Conservation (phyloP, 2,113 vertebrate species). For the Nematolebias whitei region DNA sequence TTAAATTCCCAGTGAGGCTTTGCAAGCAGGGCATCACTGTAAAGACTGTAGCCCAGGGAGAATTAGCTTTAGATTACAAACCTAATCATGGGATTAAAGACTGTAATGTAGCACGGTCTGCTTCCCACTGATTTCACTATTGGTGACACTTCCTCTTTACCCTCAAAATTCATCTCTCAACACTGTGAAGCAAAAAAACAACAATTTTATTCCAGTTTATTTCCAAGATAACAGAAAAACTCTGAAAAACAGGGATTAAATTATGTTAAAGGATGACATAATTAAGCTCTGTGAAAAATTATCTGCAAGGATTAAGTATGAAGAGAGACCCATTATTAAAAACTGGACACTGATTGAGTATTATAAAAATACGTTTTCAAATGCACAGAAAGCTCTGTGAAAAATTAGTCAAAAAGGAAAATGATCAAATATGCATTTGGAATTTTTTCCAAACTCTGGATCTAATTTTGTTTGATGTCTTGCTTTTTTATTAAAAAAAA, state of each 20-base stretch:
- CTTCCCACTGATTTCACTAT: conserved; percentile 27
- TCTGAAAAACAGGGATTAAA: background rate
- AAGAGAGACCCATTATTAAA: too few relatives aligned
- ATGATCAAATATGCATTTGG: conserved; percentile 14
- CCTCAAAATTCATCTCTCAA: background rate
- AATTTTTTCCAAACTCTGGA: background rate
- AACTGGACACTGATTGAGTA: too few relatives aligned
- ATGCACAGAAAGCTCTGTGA: background rate
- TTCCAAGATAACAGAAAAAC: too few relatives aligned
- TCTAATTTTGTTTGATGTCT: background rate
- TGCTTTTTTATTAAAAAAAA: background rate
- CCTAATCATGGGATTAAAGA: conserved; percentile 55
- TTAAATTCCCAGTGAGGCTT: conserved; percentile 31
- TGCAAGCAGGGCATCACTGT: conserved; percentile 16
- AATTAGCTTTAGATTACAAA: conserved; percentile 60
- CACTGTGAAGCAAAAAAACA: background rate
- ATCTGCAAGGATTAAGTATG: too few relatives aligned
- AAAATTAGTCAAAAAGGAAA: background rate
- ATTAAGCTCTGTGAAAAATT: background rate
- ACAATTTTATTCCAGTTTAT: background rate
- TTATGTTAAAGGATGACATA: too few relatives aligned
- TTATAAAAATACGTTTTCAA: background rate
- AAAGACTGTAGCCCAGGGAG: conserved; percentile 40
- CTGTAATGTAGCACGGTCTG: background rate
- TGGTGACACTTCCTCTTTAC: background rate